Conservation (phyloP, 2,888 invertebrate species). For the Sceliomorpha sp. region DNA sequence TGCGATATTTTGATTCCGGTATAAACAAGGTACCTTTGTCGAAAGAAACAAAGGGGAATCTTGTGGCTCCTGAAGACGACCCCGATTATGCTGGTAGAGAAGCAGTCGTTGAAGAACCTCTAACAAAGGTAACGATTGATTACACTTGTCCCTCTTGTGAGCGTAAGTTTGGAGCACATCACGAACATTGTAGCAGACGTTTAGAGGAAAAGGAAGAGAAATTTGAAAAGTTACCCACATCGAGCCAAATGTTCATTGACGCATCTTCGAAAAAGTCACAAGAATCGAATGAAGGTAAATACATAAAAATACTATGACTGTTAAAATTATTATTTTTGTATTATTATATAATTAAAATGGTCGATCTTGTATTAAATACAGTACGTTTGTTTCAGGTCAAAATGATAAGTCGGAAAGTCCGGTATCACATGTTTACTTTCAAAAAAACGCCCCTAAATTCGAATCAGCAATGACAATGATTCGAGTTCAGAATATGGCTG, state of each 20-base stretch:
- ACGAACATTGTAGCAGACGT: conserved; percentile 52
- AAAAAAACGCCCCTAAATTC: conserved; percentile 41
- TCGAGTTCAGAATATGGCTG: conserved; percentile 34
- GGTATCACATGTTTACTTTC: conserved; percentile 37
- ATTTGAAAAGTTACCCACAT: conserved; percentile 11
- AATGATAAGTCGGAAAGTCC: conserved; percentile 38
- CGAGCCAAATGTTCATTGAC: conserved; percentile 29
- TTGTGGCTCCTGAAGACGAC: conserved; percentile 50
- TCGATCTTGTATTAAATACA: neutral
- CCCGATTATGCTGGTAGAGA: conserved; percentile 64
- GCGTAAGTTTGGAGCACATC: conserved; percentile 59
- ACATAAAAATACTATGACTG: neutral
- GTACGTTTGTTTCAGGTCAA: conserved; percentile 11
- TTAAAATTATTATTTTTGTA: too few species aligned
- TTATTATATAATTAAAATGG: neutral
- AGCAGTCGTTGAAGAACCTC: conserved; percentile 68
- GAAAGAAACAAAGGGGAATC: conserved; percentile 58
- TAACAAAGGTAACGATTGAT: conserved; percentile 66
- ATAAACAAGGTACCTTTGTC: conserved; percentile 33
- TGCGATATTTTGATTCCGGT: conserved; percentile 70
- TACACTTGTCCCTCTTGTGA: conserved; percentile 72
- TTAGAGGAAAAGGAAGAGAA: conserved; percentile 26
- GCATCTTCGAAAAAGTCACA: conserved; percentile 4
- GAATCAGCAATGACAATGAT: conserved; percentile 41
- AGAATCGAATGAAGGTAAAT: conserved; percentile 33